phyloP scores from a whole-genome alignment of 2,113 vertebrate genomes.

The Martes martes region DNA sequence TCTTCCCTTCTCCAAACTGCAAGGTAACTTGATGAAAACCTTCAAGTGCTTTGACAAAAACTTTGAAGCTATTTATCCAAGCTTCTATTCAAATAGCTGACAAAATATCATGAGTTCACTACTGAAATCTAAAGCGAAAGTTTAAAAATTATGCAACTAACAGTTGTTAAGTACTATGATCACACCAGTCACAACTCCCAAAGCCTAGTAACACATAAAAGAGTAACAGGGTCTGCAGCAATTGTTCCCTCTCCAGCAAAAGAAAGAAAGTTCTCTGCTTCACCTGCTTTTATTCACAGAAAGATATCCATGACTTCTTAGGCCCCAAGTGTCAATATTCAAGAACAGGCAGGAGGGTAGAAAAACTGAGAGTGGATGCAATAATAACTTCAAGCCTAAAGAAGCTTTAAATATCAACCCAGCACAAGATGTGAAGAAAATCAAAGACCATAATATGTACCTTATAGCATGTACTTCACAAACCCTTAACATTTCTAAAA shows the following conservation, averaged over 20 bases:
- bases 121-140: neutral
- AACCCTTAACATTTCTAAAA: slow-evolving; percentile 4
- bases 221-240: neutral
- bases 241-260: neutral
- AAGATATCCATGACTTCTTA: neutral
- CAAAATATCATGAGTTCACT: neutral
- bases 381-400: slow-evolving; percentile 12
- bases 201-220: neutral
- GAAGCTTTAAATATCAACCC: neutral
- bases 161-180: neutral
- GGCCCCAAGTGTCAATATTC: neutral
- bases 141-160: slow-evolving; percentile 24
- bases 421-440: neutral
- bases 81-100: slow-evolving; percentile 2
- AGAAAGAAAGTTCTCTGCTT: neutral
- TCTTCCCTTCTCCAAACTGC: neutral
- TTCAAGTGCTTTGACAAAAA: slow-evolving; percentile 9
- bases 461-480: neutral
- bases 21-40: neutral
- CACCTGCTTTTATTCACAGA: neutral
- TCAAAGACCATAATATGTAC: neutral
- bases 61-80: neutral
- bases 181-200: neutral
- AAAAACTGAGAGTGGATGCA: slow-evolving; percentile 9
- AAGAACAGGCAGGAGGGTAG: neutral